phyloP scores from a whole-genome alignment of 2,888 invertebrate species.

The Chymomyza amoena region DNA sequence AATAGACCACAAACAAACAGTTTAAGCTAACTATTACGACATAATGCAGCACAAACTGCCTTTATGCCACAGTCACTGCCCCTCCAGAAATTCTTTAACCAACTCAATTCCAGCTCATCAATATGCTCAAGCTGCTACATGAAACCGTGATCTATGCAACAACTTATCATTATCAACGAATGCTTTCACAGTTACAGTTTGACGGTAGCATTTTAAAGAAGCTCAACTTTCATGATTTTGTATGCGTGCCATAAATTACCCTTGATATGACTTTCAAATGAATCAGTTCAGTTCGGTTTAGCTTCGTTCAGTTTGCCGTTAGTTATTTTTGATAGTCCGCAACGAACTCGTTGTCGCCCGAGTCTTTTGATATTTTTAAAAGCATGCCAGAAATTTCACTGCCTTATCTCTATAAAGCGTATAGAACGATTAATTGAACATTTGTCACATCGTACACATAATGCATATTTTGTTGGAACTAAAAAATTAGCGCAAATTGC shows the following conservation, averaged over 20 bases:
- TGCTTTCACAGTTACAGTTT: constrained; percentile 56
- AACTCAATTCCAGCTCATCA: constrained; percentile 10
- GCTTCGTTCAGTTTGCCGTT: constrained; percentile 40
- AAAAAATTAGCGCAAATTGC: constrained; percentile 58
- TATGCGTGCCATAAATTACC: constrained; percentile 52
- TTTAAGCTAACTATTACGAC: constrained; percentile 47
- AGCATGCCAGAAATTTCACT: constrained; percentile 55
- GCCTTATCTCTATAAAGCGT: constrained; percentile 21
- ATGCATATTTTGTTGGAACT: constrained; percentile 20
- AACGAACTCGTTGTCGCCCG: constrained; percentile 25
- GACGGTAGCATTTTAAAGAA: constrained; percentile 38
- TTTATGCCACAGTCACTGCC: background rate
- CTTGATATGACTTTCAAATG: constrained; percentile 53
- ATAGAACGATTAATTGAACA: constrained; percentile 54
- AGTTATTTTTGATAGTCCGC: constrained; percentile 33
- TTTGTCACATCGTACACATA: constrained; percentile 48
- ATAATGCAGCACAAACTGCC: constrained; percentile 14
- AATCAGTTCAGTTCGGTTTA: constrained; percentile 35
- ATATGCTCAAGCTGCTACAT: constrained; percentile 23
- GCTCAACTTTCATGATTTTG: constrained; percentile 51
- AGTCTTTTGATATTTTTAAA: constrained; percentile 18
- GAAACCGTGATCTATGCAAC: constrained; percentile 18
- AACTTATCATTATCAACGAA: constrained; percentile 44
- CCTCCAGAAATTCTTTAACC: constrained; percentile 36
- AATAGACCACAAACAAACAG: background rate